Conservation (phyloP, 2,113 vertebrate genomes). For the Atractosteus spatula region DNA sequence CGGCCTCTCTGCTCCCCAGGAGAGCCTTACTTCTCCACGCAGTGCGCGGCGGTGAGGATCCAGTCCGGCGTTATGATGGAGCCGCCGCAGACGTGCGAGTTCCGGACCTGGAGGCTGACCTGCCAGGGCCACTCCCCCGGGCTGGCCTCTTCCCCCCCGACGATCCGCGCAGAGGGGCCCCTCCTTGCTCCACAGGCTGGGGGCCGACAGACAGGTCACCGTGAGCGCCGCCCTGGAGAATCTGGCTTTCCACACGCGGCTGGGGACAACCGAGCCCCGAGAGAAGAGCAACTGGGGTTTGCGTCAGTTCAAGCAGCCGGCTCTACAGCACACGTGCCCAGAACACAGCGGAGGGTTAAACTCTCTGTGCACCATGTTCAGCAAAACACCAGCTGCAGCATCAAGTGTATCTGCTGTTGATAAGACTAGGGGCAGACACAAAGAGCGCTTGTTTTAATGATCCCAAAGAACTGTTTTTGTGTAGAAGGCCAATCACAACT, state of each 20-base stretch:
- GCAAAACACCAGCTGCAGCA: too few species aligned
- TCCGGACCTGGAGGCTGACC: slow-evolving; percentile 77
- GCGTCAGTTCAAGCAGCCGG: too few species aligned
- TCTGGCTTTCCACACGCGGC: too few species aligned
- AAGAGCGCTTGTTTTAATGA: too few species aligned
- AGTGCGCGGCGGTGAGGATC: slow-evolving; percentile 84
- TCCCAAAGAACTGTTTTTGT: too few species aligned
- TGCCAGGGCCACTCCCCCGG: slow-evolving; percentile 82
- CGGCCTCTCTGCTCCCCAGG: background rate
- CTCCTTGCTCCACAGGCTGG: slow-evolving; percentile 67
- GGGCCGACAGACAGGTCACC: background rate
- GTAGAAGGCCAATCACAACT: too few species aligned
- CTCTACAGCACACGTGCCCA: too few species aligned
- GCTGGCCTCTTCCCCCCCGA: slow-evolving; percentile 71
- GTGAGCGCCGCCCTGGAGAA: background rate
- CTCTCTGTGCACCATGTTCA: background rate
- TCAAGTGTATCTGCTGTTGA: too few species aligned
- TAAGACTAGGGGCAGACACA: background rate
- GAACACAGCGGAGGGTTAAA: background rate
- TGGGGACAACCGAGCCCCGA: too few species aligned
- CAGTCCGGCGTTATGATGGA: slow-evolving; percentile 75
- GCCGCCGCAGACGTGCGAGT: slow-evolving; percentile 78
- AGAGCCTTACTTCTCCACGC: slow-evolving; percentile 73
- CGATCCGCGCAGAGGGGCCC: slow-evolving; percentile 60
- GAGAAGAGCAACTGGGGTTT: too few species aligned